Evolutionary conservation across 2,797 vertebrate genomes (phyloP), one percentile per base, ranked within the genome.

Genomic region (Melanotaenia maccullochi): DNA sequence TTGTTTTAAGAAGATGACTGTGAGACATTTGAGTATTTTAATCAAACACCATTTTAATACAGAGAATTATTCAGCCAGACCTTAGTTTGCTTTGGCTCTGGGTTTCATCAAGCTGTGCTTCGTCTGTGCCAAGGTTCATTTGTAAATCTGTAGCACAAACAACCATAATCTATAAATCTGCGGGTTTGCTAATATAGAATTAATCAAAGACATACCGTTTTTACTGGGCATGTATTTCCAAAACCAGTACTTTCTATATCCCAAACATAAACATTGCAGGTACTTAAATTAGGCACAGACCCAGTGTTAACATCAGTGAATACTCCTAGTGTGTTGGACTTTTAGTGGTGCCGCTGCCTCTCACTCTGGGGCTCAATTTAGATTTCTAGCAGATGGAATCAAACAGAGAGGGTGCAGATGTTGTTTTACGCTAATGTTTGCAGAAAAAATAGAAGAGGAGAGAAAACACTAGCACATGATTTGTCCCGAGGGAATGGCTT

Each of bases 41-140:
- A 74, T 88, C 65, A 84, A 82, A 59, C 51, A 20, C 79, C 61
- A 71, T 63, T 75, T 79, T 76, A 86, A 85, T 85, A 71, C 28
- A 5, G 75, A 66, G 75, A 65, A 76, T 87, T 80, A 81, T 73
- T 86, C 76, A 78, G 69, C 79, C 72, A 61, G 73, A 63, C 71
- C 24, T 80, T 65, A 25, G 87, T 87, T 91, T 83, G 71, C 82
- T 84, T 90, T 88, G 84, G 89, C 78, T 65, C 71, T 24, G 77
- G 72, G 42, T 83, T 79, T 79, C 74, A 83, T 85, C 80, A 82
- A 71, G 78, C 81, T 65, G 65, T 52, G 65, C 66, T 66, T 67
- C 71, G 68, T 68, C 38, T 67, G 83, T 85, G 81, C 86, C 83
- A 90, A 84, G 65, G 71, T 85, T 75, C 72, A 79, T 85, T 84